Evolutionary conservation across 92 coral and sea anemone genomes (phyloP), one percentile per base, ranked within the genome.

Genomic region (Porites lobata): DNA sequence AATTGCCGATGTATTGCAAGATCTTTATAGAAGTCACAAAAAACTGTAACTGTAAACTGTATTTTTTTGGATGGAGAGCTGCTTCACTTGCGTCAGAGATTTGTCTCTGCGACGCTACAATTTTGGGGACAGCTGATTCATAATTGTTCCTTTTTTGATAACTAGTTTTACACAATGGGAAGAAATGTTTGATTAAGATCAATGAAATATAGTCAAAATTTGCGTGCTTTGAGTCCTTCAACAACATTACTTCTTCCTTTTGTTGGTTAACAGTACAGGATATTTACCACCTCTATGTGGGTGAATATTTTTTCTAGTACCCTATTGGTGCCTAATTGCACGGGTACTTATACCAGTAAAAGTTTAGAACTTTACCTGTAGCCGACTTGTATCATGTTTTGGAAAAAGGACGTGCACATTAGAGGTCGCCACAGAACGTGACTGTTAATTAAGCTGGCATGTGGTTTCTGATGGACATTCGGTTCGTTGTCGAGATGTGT

Each of bases 401-500:
- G 26, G 22, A 64, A 64, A 64, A 64, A 64, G 69, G 1, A 64
- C 26, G 26, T 64, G 69, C 22, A 64, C 69, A 64, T 64, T 64
- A 64, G 69, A 64, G 69, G 69, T 64, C 69, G 26, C 69, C 69
- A 64, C 69, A 64, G 69, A 64, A n/a, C 69, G 20, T 64, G 21
- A 64, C 69, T 64, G 69, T 64, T 64, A 64, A 64, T 64, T 64
- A 64, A 64, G 69, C 69, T 64, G 69, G 69, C 69, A 64, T 64
- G 69, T 64, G 69, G 69, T 64, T 64, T 64, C 69, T 64, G 69
- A 64, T 64, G 32, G 32, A 26, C 32, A 26, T 26, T 26, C 32
- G 32, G 32, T 26, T 26, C 2, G 32, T 26, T 26, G 69, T 64
- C 22, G 20, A 64, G 69, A 64, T 64, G 69, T 64, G 69, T 64